These are phyloP conservation scores for Erpornis zantholeuca DNA, from an alignment of 2,113 vertebrate species.

Conservation along the genomic window DNA sequence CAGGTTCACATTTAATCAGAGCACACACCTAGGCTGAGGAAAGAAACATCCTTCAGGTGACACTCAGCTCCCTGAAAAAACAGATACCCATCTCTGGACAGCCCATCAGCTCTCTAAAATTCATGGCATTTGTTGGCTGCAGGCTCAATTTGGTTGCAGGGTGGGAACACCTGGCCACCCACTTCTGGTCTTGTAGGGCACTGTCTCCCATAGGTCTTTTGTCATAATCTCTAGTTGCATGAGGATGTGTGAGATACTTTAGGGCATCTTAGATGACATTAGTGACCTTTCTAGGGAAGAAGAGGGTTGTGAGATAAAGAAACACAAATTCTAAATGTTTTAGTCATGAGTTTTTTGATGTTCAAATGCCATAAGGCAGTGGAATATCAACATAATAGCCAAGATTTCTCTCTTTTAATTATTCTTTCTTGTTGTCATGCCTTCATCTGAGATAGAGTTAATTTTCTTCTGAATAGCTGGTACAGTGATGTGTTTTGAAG, in stretches of 20 bases:
- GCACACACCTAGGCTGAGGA: neutral
- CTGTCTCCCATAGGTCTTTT: neutral
- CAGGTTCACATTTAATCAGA: neutral
- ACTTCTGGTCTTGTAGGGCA: neutral
- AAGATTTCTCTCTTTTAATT: neutral
- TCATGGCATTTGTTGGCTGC: neutral
- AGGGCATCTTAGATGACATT: neutral
- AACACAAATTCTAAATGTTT: neutral
- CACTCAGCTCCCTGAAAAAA: neutral
- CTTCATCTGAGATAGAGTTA: neutral
- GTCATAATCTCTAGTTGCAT: neutral
- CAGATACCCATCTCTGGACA: neutral
- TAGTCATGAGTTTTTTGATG: neutral
- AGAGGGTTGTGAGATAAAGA: neutral
- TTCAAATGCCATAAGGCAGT: neutral
- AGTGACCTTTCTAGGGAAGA: neutral
- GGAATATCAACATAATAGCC: neutral
- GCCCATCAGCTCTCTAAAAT: neutral
- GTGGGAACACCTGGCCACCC: neutral
- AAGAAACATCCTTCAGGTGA: neutral
- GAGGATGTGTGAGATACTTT: neutral
- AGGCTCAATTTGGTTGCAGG: neutral
- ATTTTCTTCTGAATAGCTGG: neutral
- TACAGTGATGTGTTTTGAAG: neutral
- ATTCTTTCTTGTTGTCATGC: neutral